Conservation (phyloP, 2,113 vertebrate species). For the Cathartes aura region DNA sequence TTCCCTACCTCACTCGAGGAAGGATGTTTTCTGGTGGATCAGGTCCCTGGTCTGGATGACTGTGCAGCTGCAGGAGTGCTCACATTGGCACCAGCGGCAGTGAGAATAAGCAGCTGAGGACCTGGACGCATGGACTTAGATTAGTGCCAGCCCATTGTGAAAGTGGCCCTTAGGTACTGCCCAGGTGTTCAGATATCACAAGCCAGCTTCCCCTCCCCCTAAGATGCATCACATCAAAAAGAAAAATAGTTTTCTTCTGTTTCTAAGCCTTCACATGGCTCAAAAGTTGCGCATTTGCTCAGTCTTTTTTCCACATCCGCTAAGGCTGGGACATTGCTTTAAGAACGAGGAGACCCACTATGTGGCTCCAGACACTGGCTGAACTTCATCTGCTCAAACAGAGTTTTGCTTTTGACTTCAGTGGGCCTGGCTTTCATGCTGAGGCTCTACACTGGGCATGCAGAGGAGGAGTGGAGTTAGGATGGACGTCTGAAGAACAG, state of each 20-base stretch:
- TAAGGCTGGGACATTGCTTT: not conserved
- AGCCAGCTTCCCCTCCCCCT: not conserved
- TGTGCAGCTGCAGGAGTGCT: not conserved
- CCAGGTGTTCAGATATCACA: not conserved
- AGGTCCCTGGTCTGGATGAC: not conserved
- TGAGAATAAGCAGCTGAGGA: not conserved
- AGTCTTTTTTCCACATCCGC: not conserved
- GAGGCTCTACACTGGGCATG: fast-evolving
- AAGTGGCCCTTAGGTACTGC: not conserved
- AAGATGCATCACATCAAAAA: not conserved
- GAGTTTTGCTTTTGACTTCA: not conserved
- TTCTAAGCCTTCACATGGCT: not conserved
- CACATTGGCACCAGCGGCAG: not conserved
- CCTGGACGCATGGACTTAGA: not conserved
- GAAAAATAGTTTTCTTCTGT: not conserved
- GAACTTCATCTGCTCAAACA: not conserved
- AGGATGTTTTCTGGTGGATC: not conserved
- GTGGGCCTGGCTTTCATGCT: not conserved
- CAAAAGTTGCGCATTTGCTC: not conserved
- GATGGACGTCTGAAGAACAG: not conserved
- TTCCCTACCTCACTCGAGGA: not conserved
- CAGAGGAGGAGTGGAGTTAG: not conserved
- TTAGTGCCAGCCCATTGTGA: not conserved
- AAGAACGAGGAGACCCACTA: fast-evolving
- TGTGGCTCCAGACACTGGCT: not conserved